Evolutionary conservation across 37 sponge, comb jelly and placozoan species (phyloP).

Genomic region (Trichoplax adhaerens): DNA sequence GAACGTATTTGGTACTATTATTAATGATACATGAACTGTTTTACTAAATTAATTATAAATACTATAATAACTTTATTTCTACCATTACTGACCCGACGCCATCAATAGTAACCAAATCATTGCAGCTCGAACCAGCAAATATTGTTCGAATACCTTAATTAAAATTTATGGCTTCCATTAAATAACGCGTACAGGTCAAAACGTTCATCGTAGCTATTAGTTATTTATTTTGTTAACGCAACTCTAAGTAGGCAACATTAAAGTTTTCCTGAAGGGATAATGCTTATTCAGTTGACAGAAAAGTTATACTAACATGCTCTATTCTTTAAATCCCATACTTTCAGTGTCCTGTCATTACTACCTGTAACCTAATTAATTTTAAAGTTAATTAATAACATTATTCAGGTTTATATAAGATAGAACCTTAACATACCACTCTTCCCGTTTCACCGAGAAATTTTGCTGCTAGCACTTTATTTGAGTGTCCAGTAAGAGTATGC

Average conservation of each 20-base stretch:
- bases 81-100: conserved; percentile 39
- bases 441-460: conserved; percentile 56
- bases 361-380: conserved; percentile 45
- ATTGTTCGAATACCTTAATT: conserved; percentile 57
- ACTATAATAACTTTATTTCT: neutral
- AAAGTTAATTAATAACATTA: conserved; percentile 1
- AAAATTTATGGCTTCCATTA: neutral
- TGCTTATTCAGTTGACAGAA: too few relatives aligned
- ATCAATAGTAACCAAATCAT: conserved; percentile 60
- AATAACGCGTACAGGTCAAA: neutral
- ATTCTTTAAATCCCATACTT: conserved; percentile 77
- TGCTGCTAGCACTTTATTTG: conserved; percentile 63
- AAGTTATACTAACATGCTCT: conserved; percentile 37
- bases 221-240: too few relatives aligned
- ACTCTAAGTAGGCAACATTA: too few relatives aligned
- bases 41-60: neutral
- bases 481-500: conserved; percentile 69
- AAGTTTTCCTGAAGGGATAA: too few relatives aligned
- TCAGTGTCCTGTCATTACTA: conserved; percentile 84
- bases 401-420: neutral
- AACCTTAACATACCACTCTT: conserved; percentile 41
- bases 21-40: too few relatives aligned
- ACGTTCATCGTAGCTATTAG: too few relatives aligned
- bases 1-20: too few relatives aligned
- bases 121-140: conserved; percentile 90